phyloP scores from a whole-genome alignment of 1,140 invertebrate genomes.

The Pseudomyrmex concolor region DNA sequence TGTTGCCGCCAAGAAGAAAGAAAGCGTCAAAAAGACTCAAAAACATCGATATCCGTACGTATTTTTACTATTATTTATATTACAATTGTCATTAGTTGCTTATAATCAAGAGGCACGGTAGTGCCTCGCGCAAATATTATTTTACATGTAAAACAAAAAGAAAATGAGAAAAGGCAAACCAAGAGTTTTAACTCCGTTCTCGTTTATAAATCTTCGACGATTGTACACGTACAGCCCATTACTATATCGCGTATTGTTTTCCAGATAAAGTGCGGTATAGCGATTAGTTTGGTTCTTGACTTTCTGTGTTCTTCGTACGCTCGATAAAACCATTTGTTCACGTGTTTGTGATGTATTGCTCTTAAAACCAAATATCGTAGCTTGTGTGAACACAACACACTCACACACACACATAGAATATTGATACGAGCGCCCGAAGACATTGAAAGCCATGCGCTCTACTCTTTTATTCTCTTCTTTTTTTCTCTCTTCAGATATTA shows the following conservation, averaged over 20 bases:
- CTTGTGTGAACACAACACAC: too few species aligned
- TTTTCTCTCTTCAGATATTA: too few species aligned
- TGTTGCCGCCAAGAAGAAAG: background rate
- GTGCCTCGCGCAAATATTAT: too few species aligned
- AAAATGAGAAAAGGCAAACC: too few species aligned
- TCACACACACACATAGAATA: too few species aligned
- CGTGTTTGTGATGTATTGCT: background rate
- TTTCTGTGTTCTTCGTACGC: background rate
- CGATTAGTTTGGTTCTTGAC: background rate
- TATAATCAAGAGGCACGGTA: too few species aligned
- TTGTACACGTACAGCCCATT: too few species aligned
- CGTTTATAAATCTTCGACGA: background rate
- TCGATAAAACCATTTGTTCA: background rate
- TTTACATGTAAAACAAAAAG: too few species aligned
- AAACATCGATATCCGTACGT: constrained; percentile 11
- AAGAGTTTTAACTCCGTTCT: background rate
- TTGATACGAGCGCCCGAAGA: too few species aligned
- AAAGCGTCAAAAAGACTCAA: constrained; percentile 3
- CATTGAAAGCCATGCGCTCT: too few species aligned
- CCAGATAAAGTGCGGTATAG: background rate
- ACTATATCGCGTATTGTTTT: background rate
- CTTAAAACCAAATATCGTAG: background rate
- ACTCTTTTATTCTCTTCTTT: too few species aligned
- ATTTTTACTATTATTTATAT: background rate
- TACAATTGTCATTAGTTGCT: background rate